Evolutionary conservation across 2,888 invertebrate species (phyloP).

Genomic region (Dicycla oo): DNA sequence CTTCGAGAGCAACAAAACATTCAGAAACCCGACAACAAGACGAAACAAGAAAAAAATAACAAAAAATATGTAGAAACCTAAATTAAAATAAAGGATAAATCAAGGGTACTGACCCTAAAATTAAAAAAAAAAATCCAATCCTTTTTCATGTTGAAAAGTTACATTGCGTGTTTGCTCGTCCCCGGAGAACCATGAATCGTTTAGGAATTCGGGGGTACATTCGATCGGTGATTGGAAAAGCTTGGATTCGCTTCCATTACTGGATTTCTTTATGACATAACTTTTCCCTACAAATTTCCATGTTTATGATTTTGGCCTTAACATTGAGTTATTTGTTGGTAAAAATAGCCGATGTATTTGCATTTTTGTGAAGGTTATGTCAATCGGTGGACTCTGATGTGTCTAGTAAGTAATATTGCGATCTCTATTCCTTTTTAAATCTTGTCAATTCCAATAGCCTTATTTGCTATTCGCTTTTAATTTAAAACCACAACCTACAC

Average conservation of each 20-base stretch:
- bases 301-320: conserved; percentile 24
- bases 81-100: conserved; percentile 11
- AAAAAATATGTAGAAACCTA: neutral
- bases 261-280: conserved; percentile 53
- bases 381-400: neutral
- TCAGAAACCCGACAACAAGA: neutral
- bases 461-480: conserved; percentile 17
- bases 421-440: neutral
- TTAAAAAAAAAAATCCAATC: conserved; percentile 14
- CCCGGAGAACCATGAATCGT: conserved; percentile 67
- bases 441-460: neutral
- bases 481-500: neutral
- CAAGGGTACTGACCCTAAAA: neutral
- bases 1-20: neutral
- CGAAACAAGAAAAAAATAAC: neutral
- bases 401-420: neutral
- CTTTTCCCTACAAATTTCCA: conserved; percentile 21
- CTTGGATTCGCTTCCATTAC: conserved; percentile 63
- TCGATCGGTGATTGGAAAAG: conserved; percentile 67
- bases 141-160: conserved; percentile 62
- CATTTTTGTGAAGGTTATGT: neutral
- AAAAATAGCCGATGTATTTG: conserved; percentile 18
- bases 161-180: conserved; percentile 68
- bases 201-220: conserved; percentile 65
- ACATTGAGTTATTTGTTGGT: conserved; percentile 20